Base-by-base conservation (phyloP, 2,888 invertebrate genomes). In the Acleris laterana region DNA sequence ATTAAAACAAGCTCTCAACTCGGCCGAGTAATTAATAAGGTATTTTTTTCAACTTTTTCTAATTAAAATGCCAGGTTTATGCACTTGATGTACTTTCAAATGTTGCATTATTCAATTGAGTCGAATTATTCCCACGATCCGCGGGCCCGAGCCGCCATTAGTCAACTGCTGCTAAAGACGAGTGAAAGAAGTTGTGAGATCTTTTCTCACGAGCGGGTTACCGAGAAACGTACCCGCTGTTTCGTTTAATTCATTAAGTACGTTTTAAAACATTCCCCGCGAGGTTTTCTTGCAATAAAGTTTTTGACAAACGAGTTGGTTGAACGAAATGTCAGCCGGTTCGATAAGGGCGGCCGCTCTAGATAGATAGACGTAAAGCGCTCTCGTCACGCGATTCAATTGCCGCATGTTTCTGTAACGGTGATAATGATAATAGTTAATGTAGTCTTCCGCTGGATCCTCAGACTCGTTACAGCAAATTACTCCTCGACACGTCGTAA, bases 401-500 rank as follows among this genome's bases (percentile, higher is more conserved):
- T 69, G 63, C 58, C 50, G 46, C 53, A 59, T 55, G 58, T 63
- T 68, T 58, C 49, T 60, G 58, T 71, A 60, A 71, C 56, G 61
- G 67, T 55, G 63, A 71, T 76, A 69, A 65, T 55, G 63, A 71
- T 76, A 69, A 65, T 72, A 62, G 71, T 70, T 77, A 71, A 76
- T 74, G 76, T 75, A 63, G 69, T 69, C 74, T 76, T 75, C 74
- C 68, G 74, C 73, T 74, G 74, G 66, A 75, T 77, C 74, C 75
- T 77, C 77, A 74, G 71, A 74, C 80, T 82, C 78, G 84, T 85
- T 84, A 81, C 81, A 83, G 80, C 79, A 82, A 87, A 88, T 87
- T 85, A 83, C 84, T 82, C 77, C 73, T 85, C 84, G 82, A 84
- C 87, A 88, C 83, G 77, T 89, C 87, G 87, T 90, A 87, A 87